phyloP scores from a whole-genome alignment of 1,140 invertebrate genomes.

The Drosophila triauraria region DNA sequence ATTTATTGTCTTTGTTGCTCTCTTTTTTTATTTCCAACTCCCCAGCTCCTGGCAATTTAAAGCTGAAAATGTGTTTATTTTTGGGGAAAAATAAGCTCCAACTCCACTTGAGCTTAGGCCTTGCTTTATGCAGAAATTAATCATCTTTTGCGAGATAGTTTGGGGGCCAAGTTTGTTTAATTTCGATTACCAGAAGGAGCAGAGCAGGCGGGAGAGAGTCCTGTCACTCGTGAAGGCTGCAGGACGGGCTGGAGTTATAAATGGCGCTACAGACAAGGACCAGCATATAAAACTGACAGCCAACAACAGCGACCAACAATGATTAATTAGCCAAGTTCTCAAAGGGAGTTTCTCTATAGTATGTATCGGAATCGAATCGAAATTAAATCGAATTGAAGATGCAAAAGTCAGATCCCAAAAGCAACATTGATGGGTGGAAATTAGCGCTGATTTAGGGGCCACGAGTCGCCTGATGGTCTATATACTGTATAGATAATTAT shows the following conservation, averaged over 20 bases:
- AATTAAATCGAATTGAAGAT: constrained; percentile 12
- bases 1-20: constrained; percentile 68
- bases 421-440: constrained; percentile 32
- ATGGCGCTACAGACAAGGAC: constrained; percentile 76
- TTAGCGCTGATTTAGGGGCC: constrained; percentile 64
- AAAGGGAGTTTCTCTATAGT: background rate
- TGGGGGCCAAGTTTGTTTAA: constrained; percentile 71
- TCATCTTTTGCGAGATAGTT: constrained; percentile 72
- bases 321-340: constrained; percentile 64
- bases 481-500: constrained; percentile 11
- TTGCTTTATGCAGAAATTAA: constrained; percentile 51
- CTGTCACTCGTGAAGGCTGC: constrained; percentile 47
- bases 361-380: constrained; percentile 2
- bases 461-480: constrained; percentile 37
- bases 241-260: constrained; percentile 54
- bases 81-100: constrained; percentile 20
- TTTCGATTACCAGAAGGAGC: constrained; percentile 53
- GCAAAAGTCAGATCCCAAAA: constrained; percentile 24
- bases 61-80: constrained; percentile 42
- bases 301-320: constrained; percentile 66
- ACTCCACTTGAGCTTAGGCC: constrained; percentile 39
- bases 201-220: constrained; percentile 17
- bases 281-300: constrained; percentile 83
- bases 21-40: constrained; percentile 1
- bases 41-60: constrained; percentile 53